Evolutionary conservation across 2,797 vertebrate species (phyloP).

Genomic region (Nothura maculosa): DNA sequence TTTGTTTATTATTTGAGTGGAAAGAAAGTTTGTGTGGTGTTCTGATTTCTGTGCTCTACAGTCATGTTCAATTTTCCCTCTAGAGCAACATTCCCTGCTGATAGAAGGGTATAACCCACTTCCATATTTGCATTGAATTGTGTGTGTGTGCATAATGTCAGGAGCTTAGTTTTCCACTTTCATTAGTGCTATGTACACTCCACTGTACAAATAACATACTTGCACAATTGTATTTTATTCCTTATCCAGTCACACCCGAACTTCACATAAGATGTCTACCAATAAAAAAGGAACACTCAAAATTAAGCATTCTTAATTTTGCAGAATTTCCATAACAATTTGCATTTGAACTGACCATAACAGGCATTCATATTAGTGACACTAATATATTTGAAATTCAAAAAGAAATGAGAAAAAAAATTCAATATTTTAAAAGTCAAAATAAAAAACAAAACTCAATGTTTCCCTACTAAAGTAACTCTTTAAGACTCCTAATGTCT

Average conservation of each 20-base stretch:
- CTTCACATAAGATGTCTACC: not conserved
- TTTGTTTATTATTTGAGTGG: not conserved
- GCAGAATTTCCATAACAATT: not conserved
- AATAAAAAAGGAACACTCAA: not conserved
- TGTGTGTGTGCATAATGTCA: not conserved
- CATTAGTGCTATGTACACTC: not conserved
- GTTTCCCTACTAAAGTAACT: not conserved
- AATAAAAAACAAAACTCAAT: not conserved
- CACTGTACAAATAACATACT: not conserved
- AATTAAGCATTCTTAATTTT: not conserved
- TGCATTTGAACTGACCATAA: not conserved
- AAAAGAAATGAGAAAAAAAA: not conserved
- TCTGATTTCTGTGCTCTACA: not conserved
- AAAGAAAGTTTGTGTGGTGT: not conserved
- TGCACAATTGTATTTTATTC: not conserved
- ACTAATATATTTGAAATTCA: not conserved
- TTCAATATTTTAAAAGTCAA: not conserved
- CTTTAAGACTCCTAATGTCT: conserved; percentile 1
- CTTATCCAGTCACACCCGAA: not conserved
- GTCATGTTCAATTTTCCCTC: not conserved
- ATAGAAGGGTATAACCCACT: not conserved
- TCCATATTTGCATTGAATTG: not conserved
- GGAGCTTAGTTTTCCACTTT: not conserved
- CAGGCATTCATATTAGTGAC: not conserved
- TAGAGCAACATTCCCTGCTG: not conserved